Evolutionary conservation across 2,113 vertebrate genomes (phyloP).

Genomic region (Lycocorax pyrrhopterus): DNA sequence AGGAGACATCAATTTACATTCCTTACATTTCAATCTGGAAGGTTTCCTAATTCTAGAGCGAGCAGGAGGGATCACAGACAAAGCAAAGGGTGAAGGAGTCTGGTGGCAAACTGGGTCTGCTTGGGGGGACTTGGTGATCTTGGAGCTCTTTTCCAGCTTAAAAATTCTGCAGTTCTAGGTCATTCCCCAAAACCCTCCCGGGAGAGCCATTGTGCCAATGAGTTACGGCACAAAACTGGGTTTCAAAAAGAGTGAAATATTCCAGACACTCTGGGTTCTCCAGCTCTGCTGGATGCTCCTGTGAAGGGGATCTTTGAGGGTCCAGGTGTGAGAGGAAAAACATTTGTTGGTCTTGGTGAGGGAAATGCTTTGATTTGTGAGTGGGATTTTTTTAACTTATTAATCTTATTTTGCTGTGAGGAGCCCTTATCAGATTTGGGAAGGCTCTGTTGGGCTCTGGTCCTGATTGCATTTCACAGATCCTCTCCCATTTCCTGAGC

Average conservation of each 20-base stretch:
- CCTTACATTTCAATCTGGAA: conserved; percentile 15
- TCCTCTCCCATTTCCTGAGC: not conserved
- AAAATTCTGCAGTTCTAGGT: not conserved
- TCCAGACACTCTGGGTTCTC: not conserved
- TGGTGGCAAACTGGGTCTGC: not conserved
- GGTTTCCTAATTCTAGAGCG: not conserved
- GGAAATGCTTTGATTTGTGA: not conserved
- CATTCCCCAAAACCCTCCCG: not conserved
- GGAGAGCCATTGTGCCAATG: not conserved
- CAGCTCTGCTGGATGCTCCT: not conserved
- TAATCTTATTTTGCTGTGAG: not conserved
- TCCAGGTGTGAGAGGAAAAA: not conserved
- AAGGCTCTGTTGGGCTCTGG: not conserved
- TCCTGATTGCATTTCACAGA: not conserved
- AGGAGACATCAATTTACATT: conserved; percentile 10
- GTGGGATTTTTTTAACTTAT: not conserved
- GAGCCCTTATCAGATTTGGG: not conserved
- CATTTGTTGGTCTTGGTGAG: accelerated
- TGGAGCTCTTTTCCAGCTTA: not conserved
- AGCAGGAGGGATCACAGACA: not conserved
- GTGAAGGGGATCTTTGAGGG: not conserved
- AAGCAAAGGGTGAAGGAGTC: not conserved
- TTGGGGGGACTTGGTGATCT: not conserved
- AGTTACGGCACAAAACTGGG: not conserved
- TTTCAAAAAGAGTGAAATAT: not conserved